These are phyloP conservation scores for Tragelaphus buxtoni DNA, from an alignment of 2,113 vertebrate genomes.

Conservation along the genomic window DNA sequence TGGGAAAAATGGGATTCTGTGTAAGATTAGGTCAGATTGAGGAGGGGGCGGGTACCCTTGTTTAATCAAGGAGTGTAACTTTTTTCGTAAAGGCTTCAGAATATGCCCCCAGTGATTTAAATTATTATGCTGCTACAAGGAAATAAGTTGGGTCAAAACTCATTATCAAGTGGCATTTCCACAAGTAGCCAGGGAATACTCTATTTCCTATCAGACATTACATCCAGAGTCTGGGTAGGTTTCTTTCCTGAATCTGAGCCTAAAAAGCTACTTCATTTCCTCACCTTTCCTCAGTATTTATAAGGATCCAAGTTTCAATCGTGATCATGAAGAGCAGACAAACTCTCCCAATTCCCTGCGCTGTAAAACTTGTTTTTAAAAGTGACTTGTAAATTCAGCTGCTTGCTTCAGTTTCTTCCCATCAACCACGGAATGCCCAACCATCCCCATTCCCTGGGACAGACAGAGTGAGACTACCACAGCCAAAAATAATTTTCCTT, in stretches of 20 bases:
- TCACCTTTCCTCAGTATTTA: conserved; percentile 41
- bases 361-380: conserved; percentile 63
- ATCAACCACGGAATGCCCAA: conserved; percentile 36
- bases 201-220: conserved; percentile 57
- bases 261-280: conserved; percentile 65
- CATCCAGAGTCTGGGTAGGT: not conserved
- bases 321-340: not conserved
- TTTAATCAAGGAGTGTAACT: not conserved
- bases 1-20: not conserved
- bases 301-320: conserved; percentile 20
- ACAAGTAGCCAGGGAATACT: conserved; percentile 24
- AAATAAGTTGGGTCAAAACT: conserved; percentile 54
- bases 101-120: conserved; percentile 17
- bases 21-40: not conserved
- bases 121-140: not conserved
- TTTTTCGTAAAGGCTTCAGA: not conserved
- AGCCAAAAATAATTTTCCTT: conserved; percentile 45
- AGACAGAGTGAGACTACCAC: conserved; percentile 31
- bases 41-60: not conserved
- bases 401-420: conserved; percentile 1
- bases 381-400: conserved; percentile 58
- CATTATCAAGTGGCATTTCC: conserved; percentile 55
- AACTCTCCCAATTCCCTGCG: not conserved
- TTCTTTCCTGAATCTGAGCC: conserved; percentile 54
- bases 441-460: conserved; percentile 29